Evolutionary conservation across 1,140 invertebrate species (phyloP).

Genomic region (Schlechtendalia chinensis): DNA sequence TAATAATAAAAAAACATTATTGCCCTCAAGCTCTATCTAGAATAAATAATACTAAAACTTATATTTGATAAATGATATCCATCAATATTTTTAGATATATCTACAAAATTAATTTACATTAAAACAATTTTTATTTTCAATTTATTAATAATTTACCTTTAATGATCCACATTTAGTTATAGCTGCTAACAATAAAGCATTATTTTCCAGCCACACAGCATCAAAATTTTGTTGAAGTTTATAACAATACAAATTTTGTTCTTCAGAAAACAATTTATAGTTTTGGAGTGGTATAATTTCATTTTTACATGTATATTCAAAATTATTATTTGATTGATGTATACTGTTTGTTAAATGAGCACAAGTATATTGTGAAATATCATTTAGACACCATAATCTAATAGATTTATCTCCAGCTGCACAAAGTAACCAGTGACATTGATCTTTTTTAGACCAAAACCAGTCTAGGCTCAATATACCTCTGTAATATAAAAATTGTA

Average conservation of each 20-base stretch:
- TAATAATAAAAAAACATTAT: too few species aligned
- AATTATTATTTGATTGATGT: not conserved
- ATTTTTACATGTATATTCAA: conserved; percentile 16
- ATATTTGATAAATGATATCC: too few species aligned
- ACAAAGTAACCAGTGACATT: conserved; percentile 28
- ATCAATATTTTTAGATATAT: too few species aligned
- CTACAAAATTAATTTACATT: not conserved
- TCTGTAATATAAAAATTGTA: conserved; percentile 6
- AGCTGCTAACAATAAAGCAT: conserved; percentile 22
- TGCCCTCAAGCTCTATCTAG: too few species aligned
- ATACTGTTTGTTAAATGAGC: not conserved
- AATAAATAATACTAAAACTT: too few species aligned
- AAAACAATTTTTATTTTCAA: not conserved
- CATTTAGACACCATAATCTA: conserved; percentile 29
- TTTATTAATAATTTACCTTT: conserved; percentile 23
- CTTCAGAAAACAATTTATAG: conserved; percentile 9
- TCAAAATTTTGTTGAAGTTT: conserved; percentile 40
- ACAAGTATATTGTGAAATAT: conserved; percentile 12
- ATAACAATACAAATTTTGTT: conserved; percentile 29
- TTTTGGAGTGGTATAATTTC: conserved; percentile 14
- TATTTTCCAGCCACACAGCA: conserved; percentile 28
- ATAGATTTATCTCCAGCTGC: conserved; percentile 30
- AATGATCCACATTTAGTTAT: conserved; percentile 35
- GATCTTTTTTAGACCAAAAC: conserved; percentile 31
- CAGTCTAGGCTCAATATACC: conserved; percentile 14